Evolutionary conservation across 1,140 invertebrate species (phyloP), one percentile per base, ranked within the genome.

Genomic region (Dysdera silvatica): DNA sequence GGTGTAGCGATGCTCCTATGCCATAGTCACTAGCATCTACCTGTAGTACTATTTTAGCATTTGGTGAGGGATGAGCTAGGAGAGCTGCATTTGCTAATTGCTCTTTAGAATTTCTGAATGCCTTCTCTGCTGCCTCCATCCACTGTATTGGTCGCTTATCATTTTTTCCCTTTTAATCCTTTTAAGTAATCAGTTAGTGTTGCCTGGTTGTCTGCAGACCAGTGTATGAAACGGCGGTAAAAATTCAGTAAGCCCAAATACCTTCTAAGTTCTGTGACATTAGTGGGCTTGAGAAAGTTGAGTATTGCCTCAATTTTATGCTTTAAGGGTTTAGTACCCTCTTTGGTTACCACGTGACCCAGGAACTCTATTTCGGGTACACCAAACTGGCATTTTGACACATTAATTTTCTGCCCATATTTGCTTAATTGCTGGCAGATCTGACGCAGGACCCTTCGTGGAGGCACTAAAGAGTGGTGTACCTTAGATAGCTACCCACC

Each of bases 21-120:
- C 51, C 65, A 23, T 20, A 32, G 14, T 52, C 56, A 14, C 31
- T 51, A 18, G 67, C 68, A 37, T 70, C 69, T 2, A 62, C 49
- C 23, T 41, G 29, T 10, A 71, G 10, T 33, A 48, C 41, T 2
- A 67, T 14, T 26, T 35, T 10, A 2, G 65, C 57, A n/a, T 40
- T 20, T n/a, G 48, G 56, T 10, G 37, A 23, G 32, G 59, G 68
- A 23, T 66, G 59, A 12, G 26, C 57, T 2, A 70, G 29, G 4
- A 56, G 12, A n/a, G 62, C 45, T 5, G 60, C 33, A 23, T 32
- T 33, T 0, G 69, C 68, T n/a, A 78, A 51, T 6, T 45, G 66
- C n/a, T 68, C n/a, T 65, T 80, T 80, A 61, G 72, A 75, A 6
- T 69, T 28, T 4, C 70, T 54, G 64, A 80, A 79, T 0, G 77